Base-by-base conservation (phyloP, 2,888 invertebrate species). In the Melinaea menophilus region DNA sequence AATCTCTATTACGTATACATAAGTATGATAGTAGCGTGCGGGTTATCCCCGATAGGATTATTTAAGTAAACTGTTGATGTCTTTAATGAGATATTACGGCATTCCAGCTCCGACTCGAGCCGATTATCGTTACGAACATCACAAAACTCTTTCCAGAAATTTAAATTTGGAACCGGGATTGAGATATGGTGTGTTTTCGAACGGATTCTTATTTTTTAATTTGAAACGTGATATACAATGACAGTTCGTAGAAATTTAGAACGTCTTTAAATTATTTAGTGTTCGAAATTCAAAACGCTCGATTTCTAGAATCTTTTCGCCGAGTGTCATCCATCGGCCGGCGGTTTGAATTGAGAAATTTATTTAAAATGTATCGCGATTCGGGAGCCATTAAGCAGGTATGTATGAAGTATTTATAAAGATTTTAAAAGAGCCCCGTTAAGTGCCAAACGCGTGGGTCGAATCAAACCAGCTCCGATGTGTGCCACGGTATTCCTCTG, bases 21-120 rank as follows among this genome's bases (percentile, higher is more conserved):
- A 83, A 79, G 79, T 76, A 71, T 80, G 78, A 81, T 74, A 75
- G 72, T 81, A 77, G 75, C 62, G 67, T 73, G 75, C 66, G 69
- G 64, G 64, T 69, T 64, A 73, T 68, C 64, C 62, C 68, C 67
- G 77, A 80, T 82, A 80, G 75, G 78, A 76, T 79, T 74, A 78
- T 79, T 72, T 77, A 78, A 76, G 74, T 72, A 69, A 70, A 68
- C 72, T 73, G 71, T 78, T 75, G 76, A 79, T 80, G 77, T 75
- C 79, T 81, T 83, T 86, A 87, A 87, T 85, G 88, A 87, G 86
- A 83, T 85, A 86, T 86, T 84, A 85, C 83, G 79, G 81, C 85
- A 87, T 86, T 85, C 86, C 85, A 75, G 79, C 68, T 73, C 78
- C 81, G 79, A 77, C 75, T 80, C 77, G 74, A 73, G 74, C 74